Base-by-base conservation (phyloP, 2,797 vertebrate genomes). In the Leontopithecus rosalia region DNA sequence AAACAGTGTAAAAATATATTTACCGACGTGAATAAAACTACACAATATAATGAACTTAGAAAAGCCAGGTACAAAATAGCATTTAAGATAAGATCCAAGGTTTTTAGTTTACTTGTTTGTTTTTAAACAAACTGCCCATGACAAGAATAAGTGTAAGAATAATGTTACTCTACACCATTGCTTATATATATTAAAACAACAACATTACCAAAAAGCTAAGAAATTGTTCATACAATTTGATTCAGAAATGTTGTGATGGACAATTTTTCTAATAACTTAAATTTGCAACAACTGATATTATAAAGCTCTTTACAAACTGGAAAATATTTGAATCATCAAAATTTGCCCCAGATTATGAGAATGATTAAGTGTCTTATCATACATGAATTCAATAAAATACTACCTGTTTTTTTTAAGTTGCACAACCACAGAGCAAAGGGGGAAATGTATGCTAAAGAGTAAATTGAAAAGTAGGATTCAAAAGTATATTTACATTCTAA, bases 211-310 rank as follows among this genome's bases (percentile, higher is more conserved):
- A 50, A 80, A 80, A 86, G 33, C 46, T 88, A 22, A 73, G 77
- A 52, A 55, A 48, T 1, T 91, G 1, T 50, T 88, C 79, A 70
- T 79, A 85, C 15, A 73, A 48, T 52, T 61, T 72, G 30, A 88
- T 50, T 93, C 30, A 76, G 28, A 94, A 94, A 93, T 83, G 75
- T 2, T n/a, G 7, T 36, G 11, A 50, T 48, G 10, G 10, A 70
- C 36, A 84, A 87, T 80, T 83, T 89, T 80, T 26, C 1, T 72
- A 89, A 77, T 48, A 94, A 89, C 39, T 91, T 82, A 88, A 91
- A 92, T 30, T 22, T 77, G 28, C 77, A 58, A 96, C 82, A 87
- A 39, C 3, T 80, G 41, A 82, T 14, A 87, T 57, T 77, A 64
- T 2, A 89, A 90, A 95, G 58, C 41, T 83, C 72, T 77, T 91